Evolutionary conservation across 2,888 invertebrate genomes (phyloP), one percentile per base, ranked within the genome.

Genomic region (Eupithecia abbreviata): DNA sequence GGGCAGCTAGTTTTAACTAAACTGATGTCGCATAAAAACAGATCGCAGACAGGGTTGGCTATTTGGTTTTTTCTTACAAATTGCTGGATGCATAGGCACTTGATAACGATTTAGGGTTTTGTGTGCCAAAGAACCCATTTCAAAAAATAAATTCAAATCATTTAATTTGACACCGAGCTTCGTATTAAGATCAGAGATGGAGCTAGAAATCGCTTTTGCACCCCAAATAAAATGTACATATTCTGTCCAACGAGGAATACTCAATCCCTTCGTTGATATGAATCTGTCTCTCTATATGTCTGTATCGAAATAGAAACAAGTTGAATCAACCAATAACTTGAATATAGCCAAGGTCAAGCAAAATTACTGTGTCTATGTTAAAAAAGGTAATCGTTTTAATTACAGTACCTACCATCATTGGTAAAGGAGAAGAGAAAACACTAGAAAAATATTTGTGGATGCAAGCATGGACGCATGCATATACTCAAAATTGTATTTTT

Each of bases 141-240:
- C 71, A 74, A 80, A 82, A 82, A 82, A 83, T 84, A 81, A 82
- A 83, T 83, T 78, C 75, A 74, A 76, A 82, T 83, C 81, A 83
- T 84, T 83, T 84, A 81, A 84, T 82, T 79, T 80, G 79, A 80
- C 79, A 78, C 81, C 80, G 75, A 77, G 77, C 81, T 81, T 80
- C 79, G 81, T 82, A 84, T 84, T 84, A 84, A 84, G n/a, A 13
- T 12, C 74, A 74, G 72, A 65, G 62, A 42, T 42, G 72, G 43
- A 66, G 45, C 68, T 15, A n/a, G 41, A 42, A 49, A 15, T 55
- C n/a, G n/a, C 10, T 62, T 62, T 62, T 62, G 30, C 12, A 62
- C 18, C 62, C 12, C 30, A 3, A 55, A 55, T 55, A 55, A 55
- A 55, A 55, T n/a, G 6, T 2, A 55, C n/a, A 15, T 55, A n/a